These are phyloP conservation scores for Acestrorhynchus altus DNA, from an alignment of 2,797 vertebrate species.

Conservation along the genomic window DNA sequence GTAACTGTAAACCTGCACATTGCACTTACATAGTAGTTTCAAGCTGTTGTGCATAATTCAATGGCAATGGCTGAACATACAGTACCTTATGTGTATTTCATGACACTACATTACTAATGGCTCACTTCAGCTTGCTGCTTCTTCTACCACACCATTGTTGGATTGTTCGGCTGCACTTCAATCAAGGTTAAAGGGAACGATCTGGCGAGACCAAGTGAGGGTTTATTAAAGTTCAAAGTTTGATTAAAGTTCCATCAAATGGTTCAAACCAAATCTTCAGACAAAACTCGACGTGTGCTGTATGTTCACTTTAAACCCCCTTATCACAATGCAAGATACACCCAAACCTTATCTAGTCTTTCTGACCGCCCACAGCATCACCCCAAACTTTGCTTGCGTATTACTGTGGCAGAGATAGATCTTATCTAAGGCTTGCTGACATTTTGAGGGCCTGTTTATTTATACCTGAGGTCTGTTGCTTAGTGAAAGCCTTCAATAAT, in stretches of 20 bases:
- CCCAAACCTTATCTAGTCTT: not conserved
- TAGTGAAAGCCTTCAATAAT: not conserved
- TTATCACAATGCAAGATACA: not conserved
- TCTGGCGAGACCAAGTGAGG: not conserved
- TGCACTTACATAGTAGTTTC: too few relatives aligned
- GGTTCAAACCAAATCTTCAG: not conserved
- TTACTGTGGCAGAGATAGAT: not conserved
- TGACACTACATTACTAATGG: not conserved
- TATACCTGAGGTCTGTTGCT: not conserved
- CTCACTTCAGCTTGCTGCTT: not conserved
- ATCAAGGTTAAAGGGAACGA: not conserved
- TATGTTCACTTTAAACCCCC: not conserved
- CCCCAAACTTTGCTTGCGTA: not conserved
- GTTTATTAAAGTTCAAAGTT: not conserved
- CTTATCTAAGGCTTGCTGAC: not conserved
- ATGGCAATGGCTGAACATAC: too few relatives aligned
- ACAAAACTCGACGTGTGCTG: not conserved
- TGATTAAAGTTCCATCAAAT: not conserved
- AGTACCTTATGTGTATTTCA: too few relatives aligned
- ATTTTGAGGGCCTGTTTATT: not conserved
- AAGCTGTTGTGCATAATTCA: too few relatives aligned
- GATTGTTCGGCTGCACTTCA: not conserved
- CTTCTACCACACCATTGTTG: not conserved
- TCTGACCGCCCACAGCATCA: not conserved
- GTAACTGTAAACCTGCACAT: too few relatives aligned